These are phyloP conservation scores for Caradrina kadenii DNA, from an alignment of 2,888 invertebrate species.

Conservation along the genomic window DNA sequence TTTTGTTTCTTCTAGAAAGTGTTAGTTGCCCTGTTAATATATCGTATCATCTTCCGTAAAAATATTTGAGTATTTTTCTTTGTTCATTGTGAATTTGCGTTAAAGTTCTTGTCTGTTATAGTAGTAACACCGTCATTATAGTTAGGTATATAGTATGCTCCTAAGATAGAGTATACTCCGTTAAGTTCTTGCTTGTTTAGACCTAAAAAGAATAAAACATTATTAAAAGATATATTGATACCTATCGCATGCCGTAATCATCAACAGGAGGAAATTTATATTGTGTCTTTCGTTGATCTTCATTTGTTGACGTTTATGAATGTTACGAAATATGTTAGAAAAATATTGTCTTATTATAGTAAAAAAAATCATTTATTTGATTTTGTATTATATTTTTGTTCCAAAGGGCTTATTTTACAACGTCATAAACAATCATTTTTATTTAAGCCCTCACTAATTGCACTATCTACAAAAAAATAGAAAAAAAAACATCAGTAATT, in stretches of 20 bases:
- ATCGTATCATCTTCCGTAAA: conserved; percentile 29
- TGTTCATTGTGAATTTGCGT: conserved; percentile 74
- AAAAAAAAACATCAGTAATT: neutral
- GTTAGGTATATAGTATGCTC: conserved; percentile 68
- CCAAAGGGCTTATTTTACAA: no score
- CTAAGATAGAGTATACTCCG: neutral
- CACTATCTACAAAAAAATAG: neutral
- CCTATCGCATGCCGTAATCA: neutral
- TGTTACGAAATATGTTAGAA: no score
- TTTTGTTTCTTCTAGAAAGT: conserved; percentile 16
- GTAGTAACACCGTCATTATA: conserved; percentile 61
- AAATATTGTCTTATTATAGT: no score
- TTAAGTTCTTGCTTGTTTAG: conserved; percentile 53
- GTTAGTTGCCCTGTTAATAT: conserved; percentile 54
- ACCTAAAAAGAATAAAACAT: conserved; percentile 58
- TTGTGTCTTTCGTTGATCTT: neutral
- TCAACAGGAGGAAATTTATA: neutral
- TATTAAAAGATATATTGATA: neutral
- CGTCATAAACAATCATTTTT: no score
- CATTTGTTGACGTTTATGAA: no score
- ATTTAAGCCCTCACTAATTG: no score
- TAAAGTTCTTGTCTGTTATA: conserved; percentile 61
- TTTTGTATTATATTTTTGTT: no score
- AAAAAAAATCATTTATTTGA: no score
- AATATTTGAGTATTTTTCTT: conserved; percentile 67